These are phyloP conservation scores for Hyla sarda DNA, from an alignment of 2,113 vertebrate genomes.

Conservation along the genomic window DNA sequence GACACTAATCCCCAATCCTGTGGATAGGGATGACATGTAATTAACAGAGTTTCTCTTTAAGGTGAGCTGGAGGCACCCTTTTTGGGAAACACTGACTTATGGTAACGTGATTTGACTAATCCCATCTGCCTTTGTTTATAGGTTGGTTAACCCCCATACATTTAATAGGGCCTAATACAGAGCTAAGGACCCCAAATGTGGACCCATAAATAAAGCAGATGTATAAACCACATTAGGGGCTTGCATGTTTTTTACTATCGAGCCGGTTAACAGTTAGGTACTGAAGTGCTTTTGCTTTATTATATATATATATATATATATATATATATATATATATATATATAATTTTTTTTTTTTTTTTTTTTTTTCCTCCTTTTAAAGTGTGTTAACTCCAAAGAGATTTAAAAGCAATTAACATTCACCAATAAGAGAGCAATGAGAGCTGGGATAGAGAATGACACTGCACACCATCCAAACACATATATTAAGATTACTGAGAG, in stretches of 20 bases:
- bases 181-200: background rate
- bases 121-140: background rate
- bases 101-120: background rate
- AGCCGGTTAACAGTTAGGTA: conserved; percentile 72
- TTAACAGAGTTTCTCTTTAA: no score
- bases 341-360: no score
- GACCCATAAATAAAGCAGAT: no score
- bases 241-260: conserved; percentile 70
- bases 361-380: conserved; percentile 56
- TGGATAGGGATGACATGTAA: no score
- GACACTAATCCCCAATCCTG: no score
- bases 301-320: no score
- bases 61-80: no score
- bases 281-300: conserved; percentile 44
- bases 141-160: no score
- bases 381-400: conserved; percentile 76
- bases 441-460: conserved; percentile 76
- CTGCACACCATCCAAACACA: conserved; percentile 81
- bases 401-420: conserved; percentile 82
- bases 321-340: no score
- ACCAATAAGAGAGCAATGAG: conserved; percentile 81
- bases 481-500: conserved; percentile 78
- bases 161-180: background rate
- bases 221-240: conserved; percentile 58
- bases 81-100: no score